Evolutionary conservation across 2,113 vertebrate genomes (phyloP), one percentile per base, ranked within the genome.

Genomic region (Crypturellus undulatus): DNA sequence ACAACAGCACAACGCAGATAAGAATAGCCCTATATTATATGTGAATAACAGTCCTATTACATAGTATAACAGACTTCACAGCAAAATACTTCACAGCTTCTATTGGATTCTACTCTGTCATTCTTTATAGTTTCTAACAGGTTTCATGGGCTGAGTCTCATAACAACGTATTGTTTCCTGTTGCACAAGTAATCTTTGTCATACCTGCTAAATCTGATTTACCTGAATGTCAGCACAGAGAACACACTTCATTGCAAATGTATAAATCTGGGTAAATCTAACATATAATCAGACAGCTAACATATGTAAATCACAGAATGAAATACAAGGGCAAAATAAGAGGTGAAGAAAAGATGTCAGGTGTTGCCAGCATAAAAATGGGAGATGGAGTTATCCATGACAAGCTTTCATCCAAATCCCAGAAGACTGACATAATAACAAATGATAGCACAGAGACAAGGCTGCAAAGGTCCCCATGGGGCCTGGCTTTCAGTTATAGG

Each of bases 261-360:
- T 62, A 88, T 90, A 92, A 95, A 96, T 84, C 88, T 89, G 65
- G 14, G 21, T 58, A 70, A 96, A 82, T 56, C 52, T 34, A 54
- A 91, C 88, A 94, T 94, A 49, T 79, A 88, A 93, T 90, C 83
- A 94, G 88, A 90, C 77, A 92, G 92, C 80, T 79, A 96, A 86
- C 83, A 81, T 90, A 92, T 19, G 80, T 93, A 92, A 87, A 96
- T 94, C 64, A 79, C 90, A 80, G 84, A 79, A 22, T 65, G 83
- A 92, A 96, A 92, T 69, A 93, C 3, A 26, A 25, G 65, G 22
- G 26, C 60, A 93, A 45, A 84, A 83, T 36, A 87, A 82, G n/a
- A 96, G 70, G 77, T 84, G 72, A 88, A 34, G 51, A 65, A 95
- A 94, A 89, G 36, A 77, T 93, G 89, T 93, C 95, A 89, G 73